Evolutionary conservation across 2,888 invertebrate species (phyloP).

Genomic region (Aplocera efformata): DNA sequence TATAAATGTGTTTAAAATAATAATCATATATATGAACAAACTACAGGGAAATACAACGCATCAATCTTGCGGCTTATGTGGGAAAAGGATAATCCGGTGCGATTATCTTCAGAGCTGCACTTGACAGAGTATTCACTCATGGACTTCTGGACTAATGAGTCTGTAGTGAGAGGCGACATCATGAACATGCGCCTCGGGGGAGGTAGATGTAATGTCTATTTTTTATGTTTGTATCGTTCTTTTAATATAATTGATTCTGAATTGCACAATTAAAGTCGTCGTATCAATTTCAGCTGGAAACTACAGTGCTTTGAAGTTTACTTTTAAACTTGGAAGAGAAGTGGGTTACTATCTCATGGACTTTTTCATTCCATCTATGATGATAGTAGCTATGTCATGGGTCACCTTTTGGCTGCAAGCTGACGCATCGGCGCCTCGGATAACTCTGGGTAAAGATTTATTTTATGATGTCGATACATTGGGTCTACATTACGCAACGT

Average conservation of each 20-base stretch:
- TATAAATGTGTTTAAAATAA: not conserved
- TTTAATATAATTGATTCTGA: conserved; percentile 8
- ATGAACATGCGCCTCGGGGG: conserved; percentile 86
- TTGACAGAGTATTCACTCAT: conserved; percentile 89
- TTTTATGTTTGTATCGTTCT: conserved; percentile 37
- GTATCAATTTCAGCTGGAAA: conserved; percentile 84
- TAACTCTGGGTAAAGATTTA: conserved; percentile 83
- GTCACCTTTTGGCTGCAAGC: conserved; percentile 94
- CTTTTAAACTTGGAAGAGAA: conserved; percentile 88
- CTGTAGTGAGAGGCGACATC: conserved; percentile 84
- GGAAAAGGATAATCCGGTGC: conserved; percentile 87
- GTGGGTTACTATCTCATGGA: conserved; percentile 94
- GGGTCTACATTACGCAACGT: too few species aligned
- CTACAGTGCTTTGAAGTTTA: conserved; percentile 89
- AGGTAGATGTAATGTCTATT: conserved; percentile 79
- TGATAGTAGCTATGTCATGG: conserved; percentile 93
- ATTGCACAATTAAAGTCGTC: conserved; percentile 9
- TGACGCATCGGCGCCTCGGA: conserved; percentile 90
- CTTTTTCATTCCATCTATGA: conserved; percentile 92
- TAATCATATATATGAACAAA: not conserved
- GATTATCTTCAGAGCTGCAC: conserved; percentile 87
- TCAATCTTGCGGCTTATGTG: conserved; percentile 87
- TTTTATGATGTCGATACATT: not conserved
- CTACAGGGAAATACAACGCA: conserved; percentile 89
- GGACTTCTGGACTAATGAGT: conserved; percentile 85